phyloP scores from a whole-genome alignment of 1,140 invertebrate species.

The Teleogryllus occipitalis region DNA sequence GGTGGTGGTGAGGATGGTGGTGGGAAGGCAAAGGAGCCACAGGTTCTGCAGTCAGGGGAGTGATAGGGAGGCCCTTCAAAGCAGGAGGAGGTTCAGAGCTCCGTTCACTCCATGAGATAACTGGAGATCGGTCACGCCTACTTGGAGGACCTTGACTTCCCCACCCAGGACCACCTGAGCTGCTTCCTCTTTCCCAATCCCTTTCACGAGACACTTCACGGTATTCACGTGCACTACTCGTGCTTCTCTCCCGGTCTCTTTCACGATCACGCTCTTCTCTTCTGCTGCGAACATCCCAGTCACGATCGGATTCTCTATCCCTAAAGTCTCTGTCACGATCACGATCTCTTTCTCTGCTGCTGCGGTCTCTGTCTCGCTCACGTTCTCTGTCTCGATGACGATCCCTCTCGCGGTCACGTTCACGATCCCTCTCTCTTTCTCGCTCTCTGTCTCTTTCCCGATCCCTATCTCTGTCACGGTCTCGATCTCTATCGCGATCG shows the following conservation, averaged over 20 bases:
- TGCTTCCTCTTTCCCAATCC: conserved; percentile 25
- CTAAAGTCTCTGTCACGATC: conserved; percentile 24
- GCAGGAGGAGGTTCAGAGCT: conserved; percentile 2
- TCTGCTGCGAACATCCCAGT: conserved; percentile 29
- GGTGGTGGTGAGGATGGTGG: conserved; percentile 6
- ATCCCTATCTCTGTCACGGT: conserved; percentile 38
- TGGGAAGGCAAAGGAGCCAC: conserved; percentile 8
- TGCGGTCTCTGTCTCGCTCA: conserved; percentile 25
- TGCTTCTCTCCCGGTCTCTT: conserved; percentile 24
- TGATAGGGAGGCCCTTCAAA: conserved; percentile 6
- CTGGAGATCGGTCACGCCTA: conserved; percentile 8
- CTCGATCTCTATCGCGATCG: conserved; percentile 30
- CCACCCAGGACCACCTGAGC: conserved; percentile 11
- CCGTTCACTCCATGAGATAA: background rate
- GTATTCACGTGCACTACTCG: conserved; percentile 25
- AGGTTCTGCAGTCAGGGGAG: conserved; percentile 6
- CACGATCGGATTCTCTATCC: conserved; percentile 24
- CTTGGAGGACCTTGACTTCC: conserved; percentile 18
- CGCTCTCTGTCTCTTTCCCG: conserved; percentile 40
- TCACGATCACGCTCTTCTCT: conserved; percentile 35
- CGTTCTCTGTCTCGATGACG: conserved; percentile 24
- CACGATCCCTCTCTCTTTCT: conserved; percentile 35
- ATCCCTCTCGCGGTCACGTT: conserved; percentile 37
- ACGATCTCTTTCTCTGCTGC: conserved; percentile 35
- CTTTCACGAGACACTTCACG: conserved; percentile 26